phyloP scores from a whole-genome alignment of 2,888 invertebrate genomes.

The Yponomeuta sedellus region DNA sequence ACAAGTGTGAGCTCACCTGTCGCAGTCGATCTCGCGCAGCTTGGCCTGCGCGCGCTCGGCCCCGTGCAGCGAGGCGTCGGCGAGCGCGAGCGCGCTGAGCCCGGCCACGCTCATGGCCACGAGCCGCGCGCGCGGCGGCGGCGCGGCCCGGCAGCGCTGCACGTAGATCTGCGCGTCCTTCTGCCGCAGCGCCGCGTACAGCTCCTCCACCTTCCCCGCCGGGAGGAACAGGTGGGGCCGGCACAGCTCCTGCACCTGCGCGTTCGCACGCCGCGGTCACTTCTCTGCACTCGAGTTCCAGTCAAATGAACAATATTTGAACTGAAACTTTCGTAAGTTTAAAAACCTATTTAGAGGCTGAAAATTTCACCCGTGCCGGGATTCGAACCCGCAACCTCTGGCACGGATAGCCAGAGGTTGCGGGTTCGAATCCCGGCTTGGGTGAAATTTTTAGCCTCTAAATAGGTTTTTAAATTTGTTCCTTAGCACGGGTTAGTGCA shows the following conservation, averaged over 20 bases:
- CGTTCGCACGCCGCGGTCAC: no score
- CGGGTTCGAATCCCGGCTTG: no score
- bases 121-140: conserved; percentile 80
- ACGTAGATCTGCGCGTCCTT: conserved; percentile 98
- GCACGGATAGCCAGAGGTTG: no score
- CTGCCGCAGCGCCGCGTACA: conserved; percentile 90
- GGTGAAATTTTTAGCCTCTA: no score
- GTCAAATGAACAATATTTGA: no score
- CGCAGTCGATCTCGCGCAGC: conserved; percentile 89
- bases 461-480: no score
- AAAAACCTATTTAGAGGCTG: no score
- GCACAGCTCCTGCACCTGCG: conserved; percentile 80
- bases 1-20: conserved; percentile 79
- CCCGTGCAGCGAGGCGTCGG: conserved; percentile 92
- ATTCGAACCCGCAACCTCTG: no score
- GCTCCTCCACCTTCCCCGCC: conserved; percentile 90
- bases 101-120: conserved; percentile 89
- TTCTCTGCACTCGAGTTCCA: no score
- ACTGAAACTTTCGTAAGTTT: no score
- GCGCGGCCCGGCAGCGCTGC: conserved; percentile 80
- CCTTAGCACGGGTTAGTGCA: no score
- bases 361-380: no score
- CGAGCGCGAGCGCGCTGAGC: conserved; percentile 78
- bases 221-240: conserved; percentile 90
- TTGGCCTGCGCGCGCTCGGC: conserved; percentile 82